Conservation (phyloP, 2,888 invertebrate species). For the Harpalus rubripes region DNA sequence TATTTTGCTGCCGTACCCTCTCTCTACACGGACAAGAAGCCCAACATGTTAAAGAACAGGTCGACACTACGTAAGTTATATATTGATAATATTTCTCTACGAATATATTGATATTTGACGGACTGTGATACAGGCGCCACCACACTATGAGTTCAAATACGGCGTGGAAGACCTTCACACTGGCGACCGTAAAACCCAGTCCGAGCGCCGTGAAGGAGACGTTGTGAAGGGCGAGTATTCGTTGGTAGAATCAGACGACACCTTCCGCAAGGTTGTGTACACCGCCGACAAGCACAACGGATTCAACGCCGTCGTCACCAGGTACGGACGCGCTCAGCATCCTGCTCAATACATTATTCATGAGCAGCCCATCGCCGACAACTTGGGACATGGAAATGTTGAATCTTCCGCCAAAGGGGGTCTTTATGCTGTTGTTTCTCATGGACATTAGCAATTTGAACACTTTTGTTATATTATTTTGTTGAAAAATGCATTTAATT, state of each 20-base stretch:
- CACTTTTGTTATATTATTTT: conserved; percentile 11
- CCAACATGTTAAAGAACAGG: neutral
- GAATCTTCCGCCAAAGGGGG: conserved; percentile 1
- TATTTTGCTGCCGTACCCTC: no score
- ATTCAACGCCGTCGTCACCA: conserved; percentile 45
- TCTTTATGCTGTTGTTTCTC: conserved; percentile 7
- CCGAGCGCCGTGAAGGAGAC: conserved; percentile 27
- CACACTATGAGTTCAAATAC: conserved; percentile 42
- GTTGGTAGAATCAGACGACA: conserved; percentile 37
- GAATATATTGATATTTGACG: neutral
- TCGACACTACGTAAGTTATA: conserved; percentile 26
- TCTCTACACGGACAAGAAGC: no score
- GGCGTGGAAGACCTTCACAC: conserved; percentile 45
- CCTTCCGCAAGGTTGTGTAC: conserved; percentile 69
- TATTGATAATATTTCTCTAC: neutral
- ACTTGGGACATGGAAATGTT: conserved; percentile 7
- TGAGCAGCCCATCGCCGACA: neutral
- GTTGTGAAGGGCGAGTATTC: conserved; percentile 38
- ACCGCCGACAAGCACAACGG: conserved; percentile 68
- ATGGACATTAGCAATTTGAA: conserved; percentile 15
- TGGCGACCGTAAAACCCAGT: conserved; percentile 30
- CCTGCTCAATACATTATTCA: conserved; percentile 69
- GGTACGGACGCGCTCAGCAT: conserved; percentile 69
- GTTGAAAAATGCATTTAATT: neutral
- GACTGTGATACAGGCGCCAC: neutral